A percentile compares a stretch with the other conserved stretches of the same genome.
These are phyloP conservation scores for Trinectes maculatus DNA, from an alignment of 2,113 vertebrate genomes.

Conservation along the genomic window DNA sequence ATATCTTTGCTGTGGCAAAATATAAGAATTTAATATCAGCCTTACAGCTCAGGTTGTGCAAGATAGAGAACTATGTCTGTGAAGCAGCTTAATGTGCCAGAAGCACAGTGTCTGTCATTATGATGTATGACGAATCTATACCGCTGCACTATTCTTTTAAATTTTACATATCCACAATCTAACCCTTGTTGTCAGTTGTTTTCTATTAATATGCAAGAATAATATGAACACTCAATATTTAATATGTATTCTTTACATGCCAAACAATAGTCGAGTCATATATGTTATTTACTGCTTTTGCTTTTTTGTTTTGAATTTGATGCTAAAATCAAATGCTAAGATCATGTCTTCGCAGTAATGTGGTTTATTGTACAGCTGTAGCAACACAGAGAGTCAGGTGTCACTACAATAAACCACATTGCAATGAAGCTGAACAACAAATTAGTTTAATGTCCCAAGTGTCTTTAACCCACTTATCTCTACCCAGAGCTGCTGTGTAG, in stretches of 20 bases:
- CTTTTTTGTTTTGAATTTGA: no score
- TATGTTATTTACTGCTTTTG: no score
- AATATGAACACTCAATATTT: no score
- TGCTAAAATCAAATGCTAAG: no score
- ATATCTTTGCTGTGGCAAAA: slow-evolving; percentile 8
- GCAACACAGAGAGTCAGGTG: no score
- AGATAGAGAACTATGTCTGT: slow-evolving; percentile 22
- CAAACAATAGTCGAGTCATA: no score
- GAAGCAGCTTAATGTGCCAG: slow-evolving; percentile 6
- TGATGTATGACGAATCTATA: slow-evolving; percentile 14
- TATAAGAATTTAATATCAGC: slow-evolving; percentile 11
- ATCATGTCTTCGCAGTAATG: no score
- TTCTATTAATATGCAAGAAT: no score
- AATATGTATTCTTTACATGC: no score
- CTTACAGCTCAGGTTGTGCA: neutral
- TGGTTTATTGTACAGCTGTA: no score
- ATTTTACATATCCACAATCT: no score
- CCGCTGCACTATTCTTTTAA: neutral
- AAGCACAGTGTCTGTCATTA: slow-evolving; percentile 11
- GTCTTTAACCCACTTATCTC: neutral
- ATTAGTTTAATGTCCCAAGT: neutral
- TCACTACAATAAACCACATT: neutral
- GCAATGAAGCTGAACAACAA: neutral
- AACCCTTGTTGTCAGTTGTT: no score
- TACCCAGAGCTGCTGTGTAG: neutral